These are phyloP conservation scores for Mesocentrotus franciscanus DNA, from an alignment of 53 echinoderm and acorn worm species.

Conservation along the genomic window DNA sequence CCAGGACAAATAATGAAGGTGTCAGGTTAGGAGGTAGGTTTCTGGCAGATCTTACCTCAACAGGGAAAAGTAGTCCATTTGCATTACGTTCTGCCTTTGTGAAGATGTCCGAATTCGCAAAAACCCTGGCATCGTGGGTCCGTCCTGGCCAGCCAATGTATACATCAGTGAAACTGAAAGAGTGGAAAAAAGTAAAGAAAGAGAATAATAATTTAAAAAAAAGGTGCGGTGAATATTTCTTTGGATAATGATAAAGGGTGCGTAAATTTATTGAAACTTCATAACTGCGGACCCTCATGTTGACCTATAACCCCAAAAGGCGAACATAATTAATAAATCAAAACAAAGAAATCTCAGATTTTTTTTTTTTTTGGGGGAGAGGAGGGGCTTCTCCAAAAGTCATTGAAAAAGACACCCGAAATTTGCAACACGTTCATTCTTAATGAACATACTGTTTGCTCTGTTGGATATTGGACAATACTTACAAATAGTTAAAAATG, in stretches of 20 bases:
- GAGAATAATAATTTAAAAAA: too few relatives aligned
- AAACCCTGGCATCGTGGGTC: constrained; percentile 70
- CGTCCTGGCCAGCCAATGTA: constrained; percentile 75
- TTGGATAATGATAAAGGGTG: too few relatives aligned
- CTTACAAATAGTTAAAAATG: neutral
- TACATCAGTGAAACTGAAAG: constrained; percentile 71
- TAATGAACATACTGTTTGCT: neutral
- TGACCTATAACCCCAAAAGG: neutral
- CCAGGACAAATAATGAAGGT: neutral
- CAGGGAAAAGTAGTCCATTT: constrained; percentile 15
- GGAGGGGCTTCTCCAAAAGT: neutral
- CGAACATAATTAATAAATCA: too few relatives aligned
- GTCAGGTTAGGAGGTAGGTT: neutral
- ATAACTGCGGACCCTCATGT: neutral
- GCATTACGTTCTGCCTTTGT: constrained; percentile 36
- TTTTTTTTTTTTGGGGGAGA: too few relatives aligned
- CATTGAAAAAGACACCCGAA: neutral
- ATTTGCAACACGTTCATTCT: neutral
- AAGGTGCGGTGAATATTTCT: too few relatives aligned
- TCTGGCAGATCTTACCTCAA: neutral
- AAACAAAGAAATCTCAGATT: too few relatives aligned
- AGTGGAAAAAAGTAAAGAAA: neutral
- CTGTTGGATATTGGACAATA: too few relatives aligned
- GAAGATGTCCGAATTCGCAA: constrained; percentile 66
- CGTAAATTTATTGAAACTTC: neutral